phyloP scores from a whole-genome alignment of 2,888 invertebrate species.

The Diaprepes abbreviatus region DNA sequence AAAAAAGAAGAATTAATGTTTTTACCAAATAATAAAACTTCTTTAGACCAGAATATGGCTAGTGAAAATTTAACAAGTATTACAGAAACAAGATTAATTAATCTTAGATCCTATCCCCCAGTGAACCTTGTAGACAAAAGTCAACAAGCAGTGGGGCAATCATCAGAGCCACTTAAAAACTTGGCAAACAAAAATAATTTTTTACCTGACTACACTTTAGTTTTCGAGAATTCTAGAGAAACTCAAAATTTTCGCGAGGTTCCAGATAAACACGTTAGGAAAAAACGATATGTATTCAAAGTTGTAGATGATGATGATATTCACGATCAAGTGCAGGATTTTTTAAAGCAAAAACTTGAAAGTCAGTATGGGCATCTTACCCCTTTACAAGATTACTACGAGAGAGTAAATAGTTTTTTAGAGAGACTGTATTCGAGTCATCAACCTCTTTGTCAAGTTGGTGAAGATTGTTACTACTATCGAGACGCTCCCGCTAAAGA shows the following conservation, averaged over 20 bases:
- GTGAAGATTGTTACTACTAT: constrained; percentile 20
- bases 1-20: neutral
- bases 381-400: constrained; percentile 41
- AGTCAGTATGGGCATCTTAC: constrained; percentile 28
- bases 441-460: constrained; percentile 1
- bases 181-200: neutral
- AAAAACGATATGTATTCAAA: constrained; percentile 60
- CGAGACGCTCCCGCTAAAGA: neutral
- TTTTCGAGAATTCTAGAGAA: constrained; percentile 39
- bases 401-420: constrained; percentile 35
- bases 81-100: no score
- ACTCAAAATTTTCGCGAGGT: constrained; percentile 42
- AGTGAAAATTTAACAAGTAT: no score
- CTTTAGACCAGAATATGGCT: no score
- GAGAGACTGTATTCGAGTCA: constrained; percentile 12
- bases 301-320: constrained; percentile 61
- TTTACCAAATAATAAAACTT: no score
- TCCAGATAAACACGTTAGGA: constrained; percentile 45
- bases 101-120: no score
- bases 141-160: neutral
- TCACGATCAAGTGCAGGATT: constrained; percentile 58
- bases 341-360: constrained; percentile 58
- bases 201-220: constrained; percentile 51
- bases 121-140: neutral
- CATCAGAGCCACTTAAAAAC: neutral